Base-by-base conservation (phyloP, 2,797 vertebrate species). In the Pyrocephalus nanus region DNA sequence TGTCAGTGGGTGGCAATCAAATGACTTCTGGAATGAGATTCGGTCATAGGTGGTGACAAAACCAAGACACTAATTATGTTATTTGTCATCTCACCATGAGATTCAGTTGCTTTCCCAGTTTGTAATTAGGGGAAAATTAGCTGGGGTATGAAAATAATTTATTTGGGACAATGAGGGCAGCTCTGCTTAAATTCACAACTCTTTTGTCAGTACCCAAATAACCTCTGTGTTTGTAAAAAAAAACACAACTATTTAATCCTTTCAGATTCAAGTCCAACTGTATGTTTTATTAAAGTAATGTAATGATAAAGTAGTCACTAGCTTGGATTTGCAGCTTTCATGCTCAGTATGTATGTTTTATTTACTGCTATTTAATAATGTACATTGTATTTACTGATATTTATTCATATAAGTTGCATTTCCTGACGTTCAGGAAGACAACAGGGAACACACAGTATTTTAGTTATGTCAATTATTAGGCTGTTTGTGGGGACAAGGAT, bases 301-400 rank as follows among this genome's bases (percentile, higher is more conserved):
- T 2, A 36, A 70, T 16, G 22, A 32, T 53, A 4, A 77, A 65
- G 25, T 6, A 47, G 34, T 7, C 62, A 72, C 57, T 18, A 36
- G 6, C 25, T 73, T 42, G 7, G 18, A 25, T 42, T 73, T 60
- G 11, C 53, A 77, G 60, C 60, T 73, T 48, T 53, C 30, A 12
- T 16, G 40, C 6, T 55, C 5, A 15, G 30, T 5, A 9, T 5
- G 5, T 13, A 1, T 8, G 23, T 67, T 57, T 1, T 9, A 26
- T 67, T 57, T 45, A 30, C 2, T 40, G 17, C 21, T 19, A 8
- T 32, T 66, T 43, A 32, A 15, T 22, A 43, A 12, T 6, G 4
- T 17, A 1, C 8, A 6, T 8, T 66, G 16, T 17, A 26, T 64
- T 61, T 42, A 43, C 2, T 43, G 11, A 23, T 19, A 12, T 32